These are phyloP conservation scores for Menidia beryllina DNA, from an alignment of 2,113 vertebrate genomes.

Conservation along the genomic window DNA sequence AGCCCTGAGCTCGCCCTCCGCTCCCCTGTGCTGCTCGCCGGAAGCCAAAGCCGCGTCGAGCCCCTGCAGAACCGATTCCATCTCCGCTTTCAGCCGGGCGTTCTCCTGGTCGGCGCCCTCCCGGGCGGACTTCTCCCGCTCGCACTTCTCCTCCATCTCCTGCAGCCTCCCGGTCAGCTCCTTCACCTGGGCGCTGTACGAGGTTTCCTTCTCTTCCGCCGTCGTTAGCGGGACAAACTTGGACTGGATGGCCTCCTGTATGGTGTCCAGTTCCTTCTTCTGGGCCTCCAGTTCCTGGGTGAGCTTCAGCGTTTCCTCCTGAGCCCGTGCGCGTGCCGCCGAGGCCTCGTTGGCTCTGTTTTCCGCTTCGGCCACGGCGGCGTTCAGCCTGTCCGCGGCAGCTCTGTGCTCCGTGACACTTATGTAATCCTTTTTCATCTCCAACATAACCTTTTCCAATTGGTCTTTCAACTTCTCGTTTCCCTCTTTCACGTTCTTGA, in stretches of 20 bases:
- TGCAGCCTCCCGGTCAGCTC: conserved; percentile 81
- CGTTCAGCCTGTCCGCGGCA: conserved; percentile 60
- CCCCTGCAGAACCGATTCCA: conserved; percentile 80
- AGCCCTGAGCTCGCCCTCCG: conserved; percentile 73
- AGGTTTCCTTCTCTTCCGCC: conserved; percentile 84
- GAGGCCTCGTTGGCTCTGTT: conserved; percentile 56
- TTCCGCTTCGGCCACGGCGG: conserved; percentile 71
- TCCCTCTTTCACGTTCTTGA: conserved; percentile 84
- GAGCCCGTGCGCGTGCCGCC: conserved; percentile 69
- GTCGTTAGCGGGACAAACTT: conserved; percentile 86
- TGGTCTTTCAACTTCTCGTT: conserved; percentile 82
- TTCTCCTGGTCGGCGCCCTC: conserved; percentile 77
- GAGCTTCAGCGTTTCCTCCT: conserved; percentile 83
- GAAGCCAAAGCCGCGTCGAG: conserved; percentile 78
- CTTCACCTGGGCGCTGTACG: conserved; percentile 76
- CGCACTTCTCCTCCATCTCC: conserved; percentile 76
- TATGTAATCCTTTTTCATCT: conserved; percentile 81
- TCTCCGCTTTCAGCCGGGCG: conserved; percentile 76
- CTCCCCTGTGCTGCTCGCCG: conserved; percentile 76
- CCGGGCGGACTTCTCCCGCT: conserved; percentile 68
- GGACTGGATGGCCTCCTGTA: conserved; percentile 90
- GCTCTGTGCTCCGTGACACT: conserved; percentile 81
- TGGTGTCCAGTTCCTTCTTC: conserved; percentile 90
- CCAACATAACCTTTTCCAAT: conserved; percentile 78
- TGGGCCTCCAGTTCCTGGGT: conserved; percentile 89